Evolutionary conservation across 2,113 vertebrate genomes (phyloP).

Genomic region (Arenaria interpres): DNA sequence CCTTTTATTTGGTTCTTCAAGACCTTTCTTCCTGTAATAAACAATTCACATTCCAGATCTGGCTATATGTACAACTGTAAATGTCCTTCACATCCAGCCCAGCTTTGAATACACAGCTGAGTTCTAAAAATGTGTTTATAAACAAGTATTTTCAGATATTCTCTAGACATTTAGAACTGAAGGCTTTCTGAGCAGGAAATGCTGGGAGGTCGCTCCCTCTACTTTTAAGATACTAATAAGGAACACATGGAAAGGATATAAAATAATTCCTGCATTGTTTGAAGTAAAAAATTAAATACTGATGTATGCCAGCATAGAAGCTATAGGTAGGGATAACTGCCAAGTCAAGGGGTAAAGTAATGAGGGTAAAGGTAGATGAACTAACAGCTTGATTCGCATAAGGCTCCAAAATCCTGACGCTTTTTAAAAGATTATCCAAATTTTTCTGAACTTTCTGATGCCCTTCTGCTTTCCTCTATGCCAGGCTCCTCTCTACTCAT

Average conservation of each 20-base stretch:
- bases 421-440: not conserved
- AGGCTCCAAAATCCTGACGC: not conserved
- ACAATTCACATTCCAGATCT: slow-evolving; percentile 43
- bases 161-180: not conserved
- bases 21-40: slow-evolving; percentile 63
- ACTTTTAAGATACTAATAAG: slow-evolving; percentile 35
- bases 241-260: slow-evolving; percentile 36
- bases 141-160: slow-evolving; percentile 35
- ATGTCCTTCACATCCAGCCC: not conserved
- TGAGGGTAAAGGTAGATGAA: not conserved
- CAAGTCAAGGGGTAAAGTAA: not conserved
- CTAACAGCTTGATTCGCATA: not conserved
- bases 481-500: not conserved
- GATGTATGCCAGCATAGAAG: not conserved
- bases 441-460: not conserved
- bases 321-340: not conserved
- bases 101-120: not conserved
- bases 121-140: slow-evolving; percentile 35
- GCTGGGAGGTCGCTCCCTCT: not conserved
- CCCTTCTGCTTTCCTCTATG: not conserved
- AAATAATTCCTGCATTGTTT: slow-evolving; percentile 24
- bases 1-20: slow-evolving; percentile 63
- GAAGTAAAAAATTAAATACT: slow-evolving; percentile 24
- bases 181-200: slow-evolving; percentile 27
- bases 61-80: slow-evolving; percentile 13